These are phyloP conservation scores for Nesoenas mayeri DNA, from an alignment of 2,113 vertebrate species.

Conservation along the genomic window DNA sequence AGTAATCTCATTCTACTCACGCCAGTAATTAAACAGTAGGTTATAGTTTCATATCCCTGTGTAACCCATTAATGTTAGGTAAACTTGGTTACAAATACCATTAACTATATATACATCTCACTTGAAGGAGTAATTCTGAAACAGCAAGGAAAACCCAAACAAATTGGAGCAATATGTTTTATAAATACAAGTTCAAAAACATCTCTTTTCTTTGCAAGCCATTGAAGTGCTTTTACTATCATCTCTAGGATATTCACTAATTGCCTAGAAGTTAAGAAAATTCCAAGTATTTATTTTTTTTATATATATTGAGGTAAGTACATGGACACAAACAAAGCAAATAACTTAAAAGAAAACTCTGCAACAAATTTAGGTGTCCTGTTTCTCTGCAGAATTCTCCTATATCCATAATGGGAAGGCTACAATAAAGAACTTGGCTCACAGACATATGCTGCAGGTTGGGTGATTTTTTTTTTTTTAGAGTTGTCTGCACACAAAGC, in stretches of 20 bases:
- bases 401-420: neutral
- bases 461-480: neutral
- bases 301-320: neutral
- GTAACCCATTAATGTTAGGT: neutral
- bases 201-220: neutral
- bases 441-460: neutral
- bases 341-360: neutral
- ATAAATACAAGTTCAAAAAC: neutral
- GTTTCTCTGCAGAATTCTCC: neutral
- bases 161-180: neutral
- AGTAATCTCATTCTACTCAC: neutral
- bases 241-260: neutral
- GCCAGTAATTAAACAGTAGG: neutral
- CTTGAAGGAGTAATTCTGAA: neutral
- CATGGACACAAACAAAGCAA: neutral
- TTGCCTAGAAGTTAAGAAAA: neutral
- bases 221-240: neutral
- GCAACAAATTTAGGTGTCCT: neutral
- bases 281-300: neutral
- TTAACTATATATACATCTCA: neutral
- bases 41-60: neutral
- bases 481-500: neutral
- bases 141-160: neutral
- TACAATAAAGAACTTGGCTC: neutral
- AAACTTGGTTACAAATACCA: neutral